Base-by-base conservation (phyloP, 2,797 vertebrate species). In the Nannoperca obscura region DNA sequence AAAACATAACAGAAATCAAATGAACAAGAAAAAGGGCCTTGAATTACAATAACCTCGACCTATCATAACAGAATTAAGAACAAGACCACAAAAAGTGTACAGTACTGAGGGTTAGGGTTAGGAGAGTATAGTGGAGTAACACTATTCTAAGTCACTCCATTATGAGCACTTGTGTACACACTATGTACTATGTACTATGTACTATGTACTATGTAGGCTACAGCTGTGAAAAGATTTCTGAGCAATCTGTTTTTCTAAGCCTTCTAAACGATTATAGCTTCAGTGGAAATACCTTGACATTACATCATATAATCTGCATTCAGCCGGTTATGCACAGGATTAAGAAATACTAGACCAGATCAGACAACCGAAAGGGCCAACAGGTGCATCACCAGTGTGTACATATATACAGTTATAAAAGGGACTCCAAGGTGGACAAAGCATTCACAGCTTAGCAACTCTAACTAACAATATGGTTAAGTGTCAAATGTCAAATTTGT, bases 171-270 rank as follows among this genome's bases (percentile, higher is more conserved):
- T 27, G n/a, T n/a, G n/a, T n/a, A n/a, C n/a, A n/a, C n/a, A n/a
- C n/a, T n/a, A n/a, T n/a, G n/a, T n/a, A n/a, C n/a, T n/a, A n/a
- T n/a, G n/a, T n/a, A n/a, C n/a, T n/a, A n/a, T n/a, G n/a, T n/a
- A n/a, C n/a, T n/a, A n/a, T n/a, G n/a, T n/a, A 40, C 38, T 10
- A 42, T 19, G 42, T 14, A 27, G 24, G 24, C 24, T 27, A 19
- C 59, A 60, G 15, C 76, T 73, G 32, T 47, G 19, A 46, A 67
- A 79, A 55, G 9, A 49, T 42, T 47, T 75, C 7, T 47, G 20
- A 52, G 32, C 6, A 27, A 46, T 38, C 38, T 20, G 20, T 44
- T 78, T 64, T 71, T 63, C 44, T 62, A 52, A 53, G 27, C 15
- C 22, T 58, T 78, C 47, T 69, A 38, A 69, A 36, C 0, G 2